Evolutionary conservation across 2,888 invertebrate genomes (phyloP).

Genomic region (Epinotia ramella): DNA sequence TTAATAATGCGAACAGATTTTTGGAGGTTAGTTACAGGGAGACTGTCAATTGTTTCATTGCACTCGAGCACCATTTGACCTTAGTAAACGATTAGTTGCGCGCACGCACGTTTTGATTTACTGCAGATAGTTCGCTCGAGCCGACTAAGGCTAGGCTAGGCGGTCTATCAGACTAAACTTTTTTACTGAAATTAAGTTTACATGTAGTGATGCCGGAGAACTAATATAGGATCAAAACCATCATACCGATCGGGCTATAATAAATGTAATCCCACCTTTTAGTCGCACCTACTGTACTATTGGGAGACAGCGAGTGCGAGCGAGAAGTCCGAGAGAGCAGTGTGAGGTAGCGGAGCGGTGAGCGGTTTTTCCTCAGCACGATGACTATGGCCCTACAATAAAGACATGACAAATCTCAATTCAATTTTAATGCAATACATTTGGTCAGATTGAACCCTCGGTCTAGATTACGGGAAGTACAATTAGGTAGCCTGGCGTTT

Average conservation of each 20-base stretch:
- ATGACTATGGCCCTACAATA: no score
- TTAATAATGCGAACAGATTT: no score
- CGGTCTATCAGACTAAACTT: background rate
- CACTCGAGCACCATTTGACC: background rate
- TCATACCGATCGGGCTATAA: no score
- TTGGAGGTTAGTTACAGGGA: background rate
- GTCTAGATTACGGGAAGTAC: constrained; percentile 13
- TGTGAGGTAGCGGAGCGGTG: no score
- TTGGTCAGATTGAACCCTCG: background rate
- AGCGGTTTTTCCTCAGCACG: no score
- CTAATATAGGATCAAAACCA: no score
- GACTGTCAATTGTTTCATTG: background rate
- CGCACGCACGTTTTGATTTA: background rate
- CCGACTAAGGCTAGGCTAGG: no score
- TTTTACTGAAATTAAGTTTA: background rate
- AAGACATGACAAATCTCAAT: no score
- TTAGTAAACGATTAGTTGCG: background rate
- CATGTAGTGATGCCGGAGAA: background rate
- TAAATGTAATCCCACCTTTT: no score
- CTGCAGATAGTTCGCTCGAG: background rate
- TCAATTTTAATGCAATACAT: background rate
- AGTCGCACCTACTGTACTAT: no score
- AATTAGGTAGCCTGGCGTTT: constrained; percentile 15
- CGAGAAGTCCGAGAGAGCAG: no score
- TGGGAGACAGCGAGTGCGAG: no score